Evolutionary conservation across 2,113 vertebrate species (phyloP), one percentile per base, ranked within the genome.

Genomic region (Mustela nigripes): DNA sequence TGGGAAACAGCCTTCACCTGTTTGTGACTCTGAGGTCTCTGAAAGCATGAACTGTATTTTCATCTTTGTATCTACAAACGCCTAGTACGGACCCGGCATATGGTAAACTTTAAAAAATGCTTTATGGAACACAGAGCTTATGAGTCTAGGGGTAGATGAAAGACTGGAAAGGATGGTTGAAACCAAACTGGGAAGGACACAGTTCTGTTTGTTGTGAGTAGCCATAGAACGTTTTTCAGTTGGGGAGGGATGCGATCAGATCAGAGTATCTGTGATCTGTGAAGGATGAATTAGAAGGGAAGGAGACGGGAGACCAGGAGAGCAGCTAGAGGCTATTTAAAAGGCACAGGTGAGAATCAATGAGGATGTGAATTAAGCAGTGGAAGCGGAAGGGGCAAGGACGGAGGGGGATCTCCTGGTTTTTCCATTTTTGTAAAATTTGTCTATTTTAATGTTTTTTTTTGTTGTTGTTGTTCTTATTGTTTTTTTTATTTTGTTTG

Each of bases 91-190:
- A 22, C 7, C 33, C 67, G 7, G 28, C 6, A 28, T 89, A 39
- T 11, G 18, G 24, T 60, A 95, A 91, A 31, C 36, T 93, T 90
- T 31, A 74, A 58, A 93, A 91, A 58, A 69, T 10, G n/a, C 19
- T 79, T 83, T 21, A 67, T 87, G 84, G 7, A 92, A 94, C 95
- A 48, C 60, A 48, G 88, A 56, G 42, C 56, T 82, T 87, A 18
- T 28, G 39, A 94, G 11, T 67, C 69, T 33, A 60, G 24, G 39
- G 39, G 28, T 92, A 96, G 91, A 73, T 39, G 89, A 53, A 79
- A 93, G 26, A 71, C 36, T 78, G 33, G 63, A 82, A 91, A 91
- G n/a, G 19, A 39, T 78, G 39, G 4, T 67, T 86, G 78, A 60
- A 94, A 82, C 28, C 45, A 71, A 97, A 63, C 12, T 88, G 19